Evolutionary conservation across 2,888 invertebrate species (phyloP).

Genomic region (Leptothorax acervorum): DNA sequence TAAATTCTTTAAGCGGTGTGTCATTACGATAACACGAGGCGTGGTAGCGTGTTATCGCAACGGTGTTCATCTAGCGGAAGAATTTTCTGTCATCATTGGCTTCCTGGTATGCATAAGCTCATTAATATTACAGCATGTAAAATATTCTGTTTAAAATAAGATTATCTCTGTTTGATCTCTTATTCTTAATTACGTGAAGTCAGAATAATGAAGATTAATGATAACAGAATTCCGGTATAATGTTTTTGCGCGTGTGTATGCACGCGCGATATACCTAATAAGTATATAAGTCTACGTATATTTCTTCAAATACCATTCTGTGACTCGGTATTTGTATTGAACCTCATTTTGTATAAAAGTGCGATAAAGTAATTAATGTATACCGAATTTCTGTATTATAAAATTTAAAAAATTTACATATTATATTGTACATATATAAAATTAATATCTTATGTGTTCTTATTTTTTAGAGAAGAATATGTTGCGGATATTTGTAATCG

Average conservation of each 20-base stretch:
- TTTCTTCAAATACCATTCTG: not conserved
- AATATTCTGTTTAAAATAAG: not conserved
- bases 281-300: not conserved
- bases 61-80: not conserved
- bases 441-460: not conserved
- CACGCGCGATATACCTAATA: no score
- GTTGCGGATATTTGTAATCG: conserved; percentile 73
- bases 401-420: not conserved
- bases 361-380: not conserved
- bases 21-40: not conserved
- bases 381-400: not conserved
- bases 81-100: not conserved
- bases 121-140: not conserved
- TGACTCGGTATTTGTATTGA: not conserved
- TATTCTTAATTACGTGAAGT: not conserved
- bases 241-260: not conserved
- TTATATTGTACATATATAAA: not conserved
- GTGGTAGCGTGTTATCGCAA: not conserved
- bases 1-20: not conserved
- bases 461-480: conserved; percentile 60
- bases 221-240: not conserved
- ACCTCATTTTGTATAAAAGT: not conserved
- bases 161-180: not conserved
- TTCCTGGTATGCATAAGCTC: not conserved
- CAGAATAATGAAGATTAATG: not conserved